A percentile compares a stretch with the other conserved stretches of the same genome.
These are phyloP conservation scores for Rhyacophila evoluta DNA, from an alignment of 2,888 invertebrate species.

Conservation along the genomic window DNA sequence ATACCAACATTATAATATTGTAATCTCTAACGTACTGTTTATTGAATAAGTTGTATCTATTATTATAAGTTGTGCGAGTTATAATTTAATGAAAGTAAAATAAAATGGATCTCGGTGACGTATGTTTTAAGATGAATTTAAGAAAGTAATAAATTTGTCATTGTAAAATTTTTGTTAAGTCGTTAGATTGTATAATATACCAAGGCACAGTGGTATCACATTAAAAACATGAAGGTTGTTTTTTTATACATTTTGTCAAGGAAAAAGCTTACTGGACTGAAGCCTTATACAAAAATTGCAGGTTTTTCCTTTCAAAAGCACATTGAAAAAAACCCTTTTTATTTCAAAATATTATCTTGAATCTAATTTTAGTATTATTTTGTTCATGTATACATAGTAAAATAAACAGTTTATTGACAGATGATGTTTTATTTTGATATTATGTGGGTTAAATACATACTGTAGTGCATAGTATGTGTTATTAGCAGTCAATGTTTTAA, in stretches of 20 bases:
- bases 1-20: not conserved
- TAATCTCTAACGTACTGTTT: slow-evolving; percentile 28
- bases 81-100: slow-evolving; percentile 38
- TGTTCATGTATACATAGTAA: slow-evolving; percentile 15
- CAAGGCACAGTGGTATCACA: slow-evolving; percentile 33
- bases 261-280: slow-evolving; percentile 5
- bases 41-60: not conserved
- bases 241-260: not conserved
- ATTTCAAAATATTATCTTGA: slow-evolving; percentile 5
- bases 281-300: slow-evolving; percentile 8
- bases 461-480: too few relatives aligned
- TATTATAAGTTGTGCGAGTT: slow-evolving; percentile 16
- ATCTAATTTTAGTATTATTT: slow-evolving; percentile 16
- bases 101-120: slow-evolving; percentile 40
- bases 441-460: too few relatives aligned
- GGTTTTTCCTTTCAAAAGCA: not conserved
- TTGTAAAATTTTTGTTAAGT: not conserved
- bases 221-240: not conserved
- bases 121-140: slow-evolving; percentile 27
- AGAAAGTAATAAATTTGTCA: not conserved
- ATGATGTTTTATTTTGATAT: not conserved
- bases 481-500: too few relatives aligned
- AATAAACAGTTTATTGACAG: slow-evolving; percentile 18
- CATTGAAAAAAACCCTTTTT: not conserved
- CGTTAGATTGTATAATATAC: not conserved